phyloP scores from a whole-genome alignment of 2,113 vertebrate genomes.

The Mixornis gularis region DNA sequence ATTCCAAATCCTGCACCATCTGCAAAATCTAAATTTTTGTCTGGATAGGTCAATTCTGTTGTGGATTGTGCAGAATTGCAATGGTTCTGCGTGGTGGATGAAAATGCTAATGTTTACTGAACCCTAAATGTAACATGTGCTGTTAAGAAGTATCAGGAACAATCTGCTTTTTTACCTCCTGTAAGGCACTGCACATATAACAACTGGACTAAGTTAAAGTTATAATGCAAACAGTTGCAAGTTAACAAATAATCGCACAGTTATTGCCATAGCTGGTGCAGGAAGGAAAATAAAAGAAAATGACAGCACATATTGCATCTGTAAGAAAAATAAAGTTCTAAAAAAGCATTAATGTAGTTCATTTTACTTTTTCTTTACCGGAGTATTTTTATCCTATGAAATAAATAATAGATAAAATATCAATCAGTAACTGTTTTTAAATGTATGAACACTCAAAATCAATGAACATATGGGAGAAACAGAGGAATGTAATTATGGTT shows the following conservation, averaged over 20 bases:
- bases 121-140: not conserved
- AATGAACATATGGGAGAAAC: not conserved
- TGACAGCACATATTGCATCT: not conserved
- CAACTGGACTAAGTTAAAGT: not conserved
- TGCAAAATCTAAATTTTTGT: not conserved
- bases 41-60: not conserved
- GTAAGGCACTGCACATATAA: not conserved
- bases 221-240: not conserved
- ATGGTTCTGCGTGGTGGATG: not conserved
- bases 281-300: not conserved
- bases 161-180: not conserved
- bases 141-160: not conserved
- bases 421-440: not conserved
- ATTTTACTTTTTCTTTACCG: not conserved
- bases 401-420: not conserved
- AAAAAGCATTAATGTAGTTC: not conserved
- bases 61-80: not conserved
- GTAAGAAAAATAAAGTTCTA: not conserved
- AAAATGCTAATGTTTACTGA: not conserved
- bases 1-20: not conserved
- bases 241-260: not conserved
- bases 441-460: not conserved
- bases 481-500: conserved; percentile 66
- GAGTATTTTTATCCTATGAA: not conserved
- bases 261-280: not conserved